phyloP scores from a whole-genome alignment of 2,888 invertebrate species.

The Galeruca laticollis region DNA sequence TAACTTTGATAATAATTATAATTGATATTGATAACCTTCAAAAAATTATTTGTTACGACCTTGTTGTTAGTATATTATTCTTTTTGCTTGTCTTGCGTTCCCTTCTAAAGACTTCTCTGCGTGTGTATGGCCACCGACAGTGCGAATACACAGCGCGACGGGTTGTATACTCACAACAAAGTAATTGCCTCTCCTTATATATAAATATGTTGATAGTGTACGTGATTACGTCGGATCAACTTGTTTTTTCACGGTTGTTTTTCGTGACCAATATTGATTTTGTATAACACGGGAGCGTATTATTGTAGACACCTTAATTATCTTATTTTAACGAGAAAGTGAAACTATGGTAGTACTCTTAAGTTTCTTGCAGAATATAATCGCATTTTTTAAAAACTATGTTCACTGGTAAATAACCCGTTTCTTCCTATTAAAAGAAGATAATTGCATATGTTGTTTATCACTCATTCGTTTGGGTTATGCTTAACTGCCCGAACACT shows the following conservation, averaged over 20 bases:
- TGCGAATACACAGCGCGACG: conserved; percentile 14
- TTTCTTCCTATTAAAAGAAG: too few relatives aligned
- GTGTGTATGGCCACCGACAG: conserved; percentile 30
- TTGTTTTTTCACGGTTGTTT: background rate
- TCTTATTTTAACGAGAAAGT: background rate
- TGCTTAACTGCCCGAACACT: too few relatives aligned
- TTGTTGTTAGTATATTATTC: background rate
- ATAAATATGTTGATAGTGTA: conserved; percentile 47
- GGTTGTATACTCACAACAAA: conserved; percentile 38
- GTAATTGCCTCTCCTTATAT: conserved; percentile 44
- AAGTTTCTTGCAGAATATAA: too few relatives aligned
- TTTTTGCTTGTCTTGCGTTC: conserved; percentile 4
- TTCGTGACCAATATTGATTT: conserved; percentile 3
- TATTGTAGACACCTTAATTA: background rate
- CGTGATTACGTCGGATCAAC: conserved; percentile 43
- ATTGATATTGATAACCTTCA: background rate
- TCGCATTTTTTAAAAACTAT: too few relatives aligned
- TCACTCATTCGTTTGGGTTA: too few relatives aligned
- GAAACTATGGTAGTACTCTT: background rate
- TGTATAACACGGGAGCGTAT: conserved; percentile 4
- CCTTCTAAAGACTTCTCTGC: conserved; percentile 8
- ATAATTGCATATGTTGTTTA: too few relatives aligned
- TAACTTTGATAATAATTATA: too few relatives aligned
- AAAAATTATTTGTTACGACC: background rate
- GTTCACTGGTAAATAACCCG: too few relatives aligned